These are phyloP conservation scores for Callopanchax toddi DNA, from an alignment of 2,113 vertebrate species.

Conservation along the genomic window DNA sequence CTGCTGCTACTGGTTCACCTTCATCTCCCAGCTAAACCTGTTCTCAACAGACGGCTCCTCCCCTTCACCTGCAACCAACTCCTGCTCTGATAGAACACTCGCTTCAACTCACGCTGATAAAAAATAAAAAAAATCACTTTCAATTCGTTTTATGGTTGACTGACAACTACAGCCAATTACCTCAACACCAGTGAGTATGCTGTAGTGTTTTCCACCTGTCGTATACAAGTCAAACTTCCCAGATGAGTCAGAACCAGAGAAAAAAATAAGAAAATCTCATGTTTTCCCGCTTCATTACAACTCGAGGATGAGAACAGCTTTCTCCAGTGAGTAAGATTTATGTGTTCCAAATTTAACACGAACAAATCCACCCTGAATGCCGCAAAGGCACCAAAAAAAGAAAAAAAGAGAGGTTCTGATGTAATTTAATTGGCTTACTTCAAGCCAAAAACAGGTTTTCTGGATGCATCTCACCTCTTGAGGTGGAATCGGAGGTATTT, in stretches of 20 bases:
- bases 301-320: conserved; percentile 19
- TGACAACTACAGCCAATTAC: conserved; percentile 12
- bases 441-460: not conserved
- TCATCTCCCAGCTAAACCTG: conserved; percentile 15
- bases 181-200: conserved; percentile 5
- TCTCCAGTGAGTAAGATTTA: conserved; percentile 3
- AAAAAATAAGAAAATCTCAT: conserved; percentile 14
- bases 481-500: conserved; percentile 92
- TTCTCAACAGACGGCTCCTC: not conserved
- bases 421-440: too few relatives aligned
- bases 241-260: conserved; percentile 15
- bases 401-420: too few relatives aligned
- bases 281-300: conserved; percentile 28
- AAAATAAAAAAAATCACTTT: conserved; percentile 4
- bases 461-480: conserved; percentile 82
- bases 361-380: not conserved
- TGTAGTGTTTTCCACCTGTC: conserved; percentile 30
- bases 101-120: not conserved
- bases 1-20: conserved; percentile 28
- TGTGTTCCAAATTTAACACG: conserved; percentile 6
- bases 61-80: not conserved
- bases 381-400: too few relatives aligned
- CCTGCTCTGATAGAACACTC: not conserved
- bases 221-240: conserved; percentile 15
- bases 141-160: conserved; percentile 1